phyloP scores from a whole-genome alignment of 2,888 invertebrate genomes.

The Eupithecia centaureata region DNA sequence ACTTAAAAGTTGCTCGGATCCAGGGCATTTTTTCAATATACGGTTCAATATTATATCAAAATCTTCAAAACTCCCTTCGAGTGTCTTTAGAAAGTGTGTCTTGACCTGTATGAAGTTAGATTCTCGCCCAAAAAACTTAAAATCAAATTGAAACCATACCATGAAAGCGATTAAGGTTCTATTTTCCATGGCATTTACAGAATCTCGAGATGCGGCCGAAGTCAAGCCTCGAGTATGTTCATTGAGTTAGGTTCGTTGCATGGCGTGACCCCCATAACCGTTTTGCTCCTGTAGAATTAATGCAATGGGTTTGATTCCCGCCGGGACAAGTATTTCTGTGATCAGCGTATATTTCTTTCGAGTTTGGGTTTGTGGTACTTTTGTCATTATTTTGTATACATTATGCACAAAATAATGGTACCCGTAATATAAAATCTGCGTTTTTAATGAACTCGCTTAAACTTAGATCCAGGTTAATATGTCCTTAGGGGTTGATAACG shows the following conservation, averaged over 20 bases:
- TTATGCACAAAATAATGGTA: neutral
- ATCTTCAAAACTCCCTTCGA: neutral
- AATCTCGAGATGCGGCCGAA: slow-evolving; percentile 57
- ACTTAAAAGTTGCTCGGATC: neutral
- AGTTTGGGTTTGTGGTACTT: neutral
- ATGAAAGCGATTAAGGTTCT: neutral
- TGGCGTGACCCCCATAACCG: slow-evolving; percentile 53
- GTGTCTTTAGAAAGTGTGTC: no score
- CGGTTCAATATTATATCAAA: neutral
- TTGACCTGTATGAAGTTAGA: neutral
- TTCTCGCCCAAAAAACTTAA: neutral
- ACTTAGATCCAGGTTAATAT: neutral
- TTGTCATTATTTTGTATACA: neutral
- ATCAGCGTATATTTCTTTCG: neutral
- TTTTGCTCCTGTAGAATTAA: slow-evolving; percentile 8
- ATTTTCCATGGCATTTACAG: slow-evolving; percentile 55
- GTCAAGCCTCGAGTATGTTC: slow-evolving; percentile 73
- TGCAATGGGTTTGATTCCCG: slow-evolving; percentile 3
- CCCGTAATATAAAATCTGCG: neutral
- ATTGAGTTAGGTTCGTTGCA: slow-evolving; percentile 80
- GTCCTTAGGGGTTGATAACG: neutral
- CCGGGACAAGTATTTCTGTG: neutral
- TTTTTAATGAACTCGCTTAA: neutral
- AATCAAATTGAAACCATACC: neutral
- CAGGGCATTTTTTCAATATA: neutral